phyloP scores from a whole-genome alignment of 2,113 vertebrate species.

The Tiliqua scincoides region DNA sequence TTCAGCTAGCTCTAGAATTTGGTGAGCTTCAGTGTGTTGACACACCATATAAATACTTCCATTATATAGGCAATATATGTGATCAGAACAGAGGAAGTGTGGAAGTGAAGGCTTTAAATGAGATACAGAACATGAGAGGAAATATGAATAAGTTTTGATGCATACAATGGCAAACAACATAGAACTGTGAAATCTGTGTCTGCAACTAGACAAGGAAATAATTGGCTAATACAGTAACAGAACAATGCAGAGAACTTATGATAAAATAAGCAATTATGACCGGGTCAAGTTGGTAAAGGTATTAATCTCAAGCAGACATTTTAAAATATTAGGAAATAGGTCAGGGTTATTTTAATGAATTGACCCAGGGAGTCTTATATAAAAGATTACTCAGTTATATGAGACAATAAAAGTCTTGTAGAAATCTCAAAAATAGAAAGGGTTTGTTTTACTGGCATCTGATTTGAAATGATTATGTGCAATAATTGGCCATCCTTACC shows the following conservation, averaged over 20 bases:
- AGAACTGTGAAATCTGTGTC: neutral
- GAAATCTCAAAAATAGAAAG: slow-evolving; percentile 59
- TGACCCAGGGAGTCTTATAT: slow-evolving; percentile 44
- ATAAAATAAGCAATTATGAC: neutral
- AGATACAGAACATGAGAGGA: neutral
- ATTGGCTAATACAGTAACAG: neutral
- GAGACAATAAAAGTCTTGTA: slow-evolving; percentile 54
- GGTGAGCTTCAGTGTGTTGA: neutral
- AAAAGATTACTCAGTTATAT: slow-evolving; percentile 48
- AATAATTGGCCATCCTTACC: slow-evolving; percentile 67
- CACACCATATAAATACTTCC: neutral
- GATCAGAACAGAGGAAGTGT: neutral
- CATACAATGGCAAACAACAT: neutral
- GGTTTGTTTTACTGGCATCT: slow-evolving; percentile 70
- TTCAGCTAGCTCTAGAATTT: neutral
- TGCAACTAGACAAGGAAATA: neutral
- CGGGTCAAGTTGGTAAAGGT: neutral
- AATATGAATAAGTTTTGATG: neutral
- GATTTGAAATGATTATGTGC: slow-evolving; percentile 74
- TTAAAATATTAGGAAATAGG: neutral
- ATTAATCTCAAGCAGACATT: slow-evolving; percentile 15
- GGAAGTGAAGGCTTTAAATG: neutral
- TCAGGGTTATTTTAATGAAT: slow-evolving; percentile 34
- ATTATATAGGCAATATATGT: neutral
- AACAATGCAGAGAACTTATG: neutral